Evolutionary conservation across 1,140 invertebrate species (phyloP).

Genomic region (Drosophila nannoptera): DNA sequence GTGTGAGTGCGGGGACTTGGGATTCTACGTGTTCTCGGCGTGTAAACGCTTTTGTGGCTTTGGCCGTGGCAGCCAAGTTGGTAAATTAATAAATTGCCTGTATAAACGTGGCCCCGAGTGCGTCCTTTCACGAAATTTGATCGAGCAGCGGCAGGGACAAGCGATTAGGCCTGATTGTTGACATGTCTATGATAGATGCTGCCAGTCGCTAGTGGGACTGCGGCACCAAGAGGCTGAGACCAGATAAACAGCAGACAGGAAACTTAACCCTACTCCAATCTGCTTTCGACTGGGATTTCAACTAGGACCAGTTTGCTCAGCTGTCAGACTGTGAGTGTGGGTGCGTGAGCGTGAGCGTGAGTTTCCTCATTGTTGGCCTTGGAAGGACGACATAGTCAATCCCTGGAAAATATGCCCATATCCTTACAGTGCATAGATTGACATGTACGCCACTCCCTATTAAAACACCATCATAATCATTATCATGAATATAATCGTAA

Average conservation of each 20-base stretch:
- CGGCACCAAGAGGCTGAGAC: background rate
- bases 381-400: constrained; percentile 16
- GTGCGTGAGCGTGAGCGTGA: constrained; percentile 11
- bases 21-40: constrained; percentile 23
- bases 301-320: background rate
- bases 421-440: constrained; percentile 27
- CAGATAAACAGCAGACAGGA: background rate
- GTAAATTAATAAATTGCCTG: constrained; percentile 74
- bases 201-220: background rate
- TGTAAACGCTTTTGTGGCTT: constrained; percentile 65
- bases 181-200: constrained; percentile 57
- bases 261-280: background rate
- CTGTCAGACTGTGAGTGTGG: background rate
- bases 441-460: background rate
- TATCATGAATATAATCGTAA: background rate
- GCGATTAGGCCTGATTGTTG: constrained; percentile 31
- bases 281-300: background rate
- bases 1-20: constrained; percentile 9
- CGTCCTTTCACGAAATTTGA: constrained; percentile 67
- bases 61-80: constrained; percentile 39
- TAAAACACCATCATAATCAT: background rate
- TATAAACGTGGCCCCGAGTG: constrained; percentile 59
- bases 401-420: constrained; percentile 31
- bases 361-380: constrained; percentile 12
- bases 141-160: constrained; percentile 34